These are phyloP conservation scores for Cataglyphis livida DNA, from an alignment of 2,888 invertebrate species.

Conservation along the genomic window DNA sequence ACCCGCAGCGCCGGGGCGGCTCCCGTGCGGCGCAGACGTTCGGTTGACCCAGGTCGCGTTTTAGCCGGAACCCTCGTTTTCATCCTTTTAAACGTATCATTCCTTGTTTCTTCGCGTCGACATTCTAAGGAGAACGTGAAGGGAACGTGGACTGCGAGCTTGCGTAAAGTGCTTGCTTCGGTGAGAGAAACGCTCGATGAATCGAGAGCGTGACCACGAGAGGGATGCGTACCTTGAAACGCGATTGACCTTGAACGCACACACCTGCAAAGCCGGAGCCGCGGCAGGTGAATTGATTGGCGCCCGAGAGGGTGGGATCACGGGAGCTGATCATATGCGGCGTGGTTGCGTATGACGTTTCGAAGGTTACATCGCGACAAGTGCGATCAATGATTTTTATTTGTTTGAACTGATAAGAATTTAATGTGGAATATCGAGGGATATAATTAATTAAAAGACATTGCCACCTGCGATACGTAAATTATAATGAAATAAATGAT, in stretches of 20 bases:
- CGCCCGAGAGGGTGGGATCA: constrained; percentile 35
- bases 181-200: constrained; percentile 28
- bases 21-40: constrained; percentile 82
- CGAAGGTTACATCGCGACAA: constrained; percentile 17
- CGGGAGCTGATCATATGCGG: constrained; percentile 41
- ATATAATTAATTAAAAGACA: constrained; percentile 4
- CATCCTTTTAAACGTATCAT: not conserved
- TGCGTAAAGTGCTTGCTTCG: not conserved
- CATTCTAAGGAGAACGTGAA: not conserved
- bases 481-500: not conserved
- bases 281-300: constrained; percentile 56
- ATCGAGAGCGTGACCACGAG: constrained; percentile 33
- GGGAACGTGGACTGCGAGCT: not conserved
- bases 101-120: not conserved
- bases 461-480: not conserved
- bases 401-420: not conserved
- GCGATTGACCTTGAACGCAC: constrained; percentile 64
- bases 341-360: constrained; percentile 29
- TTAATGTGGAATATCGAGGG: constrained; percentile 3
- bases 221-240: constrained; percentile 46
- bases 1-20: constrained; percentile 83
- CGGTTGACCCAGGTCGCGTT: constrained; percentile 81
- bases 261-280: constrained; percentile 39
- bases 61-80: not conserved
- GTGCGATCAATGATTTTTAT: constrained; percentile 7